Evolutionary conservation across 2,888 invertebrate genomes (phyloP), one percentile per base, ranked within the genome.

Genomic region (Drosophila paracracens): DNA sequence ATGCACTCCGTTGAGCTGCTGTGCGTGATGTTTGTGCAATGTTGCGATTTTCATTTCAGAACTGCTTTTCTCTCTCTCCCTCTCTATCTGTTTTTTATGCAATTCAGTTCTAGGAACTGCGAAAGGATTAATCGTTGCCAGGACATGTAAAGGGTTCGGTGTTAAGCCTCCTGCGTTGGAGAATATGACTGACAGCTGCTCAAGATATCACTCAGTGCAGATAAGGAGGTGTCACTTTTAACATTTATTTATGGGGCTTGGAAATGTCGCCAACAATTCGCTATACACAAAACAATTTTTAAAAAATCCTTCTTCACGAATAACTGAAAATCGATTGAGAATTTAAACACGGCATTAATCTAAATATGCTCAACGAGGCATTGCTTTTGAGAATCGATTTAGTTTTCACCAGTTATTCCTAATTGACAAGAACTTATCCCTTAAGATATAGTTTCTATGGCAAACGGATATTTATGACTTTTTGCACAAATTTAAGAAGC

Each of bases 21-120:
- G 79, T 87, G 68, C 83, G 83, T 84, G 83, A 79, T 76, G 79
- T 84, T 89, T 74, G 89, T 79, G 61, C 64, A 84, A 84, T 84
- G 66, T 84, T 87, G 82, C 89, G 83, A 89, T 84, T 89, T 88
- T 81, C 38, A 18, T 53, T 25, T 46, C 46, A 25, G 16, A 46
- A 25, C 46, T 43, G 43, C 11, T 11, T 43, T 43, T 43, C 11
- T 6, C 21, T 62, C 35, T 61, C 35, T 21, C 2, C 56, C 18
- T 68, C 50, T 53, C 35, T 59, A 11, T 31, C 25, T 27, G 31
- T 70, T 67, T 85, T 73, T 83, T 76, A 82, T 71, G 70, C 74
- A 70, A 73, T 50, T 60, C 68, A n/a, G 56, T 56, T 82, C 72
- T 51, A n/a, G 40, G 86, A 76, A 85, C 53, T 83, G 72, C 48